phyloP scores from a whole-genome alignment of 2,113 vertebrate species.

The Myxocyprinus asiaticus region DNA sequence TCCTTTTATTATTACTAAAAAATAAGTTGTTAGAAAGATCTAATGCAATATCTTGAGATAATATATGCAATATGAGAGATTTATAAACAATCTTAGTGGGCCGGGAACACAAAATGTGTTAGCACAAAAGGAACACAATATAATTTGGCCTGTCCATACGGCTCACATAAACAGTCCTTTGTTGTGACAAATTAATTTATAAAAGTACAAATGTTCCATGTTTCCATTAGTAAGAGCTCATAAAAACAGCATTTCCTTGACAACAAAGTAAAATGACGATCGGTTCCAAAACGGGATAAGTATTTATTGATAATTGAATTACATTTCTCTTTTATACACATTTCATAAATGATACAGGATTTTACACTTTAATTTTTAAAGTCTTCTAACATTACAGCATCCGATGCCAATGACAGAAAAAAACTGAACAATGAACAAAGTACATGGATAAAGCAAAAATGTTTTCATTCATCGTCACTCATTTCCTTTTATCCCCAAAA shows the following conservation, averaged over 20 bases:
- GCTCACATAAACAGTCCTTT: too few relatives aligned
- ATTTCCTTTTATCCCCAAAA: constrained; percentile 52
- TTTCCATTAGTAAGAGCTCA: too few relatives aligned
- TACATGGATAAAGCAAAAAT: constrained; percentile 59
- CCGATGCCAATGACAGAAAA: constrained; percentile 70
- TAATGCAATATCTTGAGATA: too few relatives aligned
- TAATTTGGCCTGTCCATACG: too few relatives aligned
- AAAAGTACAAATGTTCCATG: too few relatives aligned
- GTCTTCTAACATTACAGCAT: constrained; percentile 87
- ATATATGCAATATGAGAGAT: too few relatives aligned
- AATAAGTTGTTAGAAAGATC: too few relatives aligned
- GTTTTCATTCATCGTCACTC: constrained; percentile 60
- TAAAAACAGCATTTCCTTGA: background rate
- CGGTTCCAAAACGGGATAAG: constrained; percentile 91
- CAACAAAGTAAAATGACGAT: constrained; percentile 48
- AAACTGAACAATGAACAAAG: constrained; percentile 51
- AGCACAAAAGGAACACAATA: too few relatives aligned
- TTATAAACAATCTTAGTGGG: too few relatives aligned
- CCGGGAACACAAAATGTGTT: too few relatives aligned
- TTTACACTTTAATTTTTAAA: constrained; percentile 86
- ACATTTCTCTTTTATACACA: constrained; percentile 98
- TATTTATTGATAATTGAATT: constrained; percentile 99
- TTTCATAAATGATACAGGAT: constrained; percentile 99
- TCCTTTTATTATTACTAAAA: too few relatives aligned
- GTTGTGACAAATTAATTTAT: too few relatives aligned